Evolutionary conservation across 2,888 invertebrate species (phyloP), one percentile per base, ranked within the genome.

Genomic region (Caenorhabditis macrosperma): DNA sequence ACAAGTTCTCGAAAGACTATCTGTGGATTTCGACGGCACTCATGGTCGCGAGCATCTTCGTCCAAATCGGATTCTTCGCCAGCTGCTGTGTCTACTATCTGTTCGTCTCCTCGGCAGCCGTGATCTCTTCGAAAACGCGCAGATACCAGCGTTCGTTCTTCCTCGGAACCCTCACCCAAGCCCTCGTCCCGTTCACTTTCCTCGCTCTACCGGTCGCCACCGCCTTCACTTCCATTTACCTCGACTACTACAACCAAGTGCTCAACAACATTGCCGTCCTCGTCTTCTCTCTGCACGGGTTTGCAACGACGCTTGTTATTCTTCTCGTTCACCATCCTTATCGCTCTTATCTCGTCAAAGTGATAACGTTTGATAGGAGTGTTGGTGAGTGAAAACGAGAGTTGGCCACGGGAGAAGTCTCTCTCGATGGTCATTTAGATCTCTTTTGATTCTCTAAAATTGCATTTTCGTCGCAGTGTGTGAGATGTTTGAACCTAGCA

Each of bases 261-360:
- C 17, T 72, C 1, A 72, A 72, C 46, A 57, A 63, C 35, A 41
- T 28, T 3, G 24, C 55, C 12, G 72, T 72, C 7, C 38, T 72
- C 48, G 15, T 63, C 9, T 48, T 72, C 7, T 72, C 72, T 1
- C 33, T 72, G 15, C 72, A 72, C 57, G 72, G 72, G 20, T 63
- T 63, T 12, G 63, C 72, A 15, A 46, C 72, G 1, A 57, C 63
- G 6, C 41, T 72, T 28, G 57, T 48, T 15, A 72, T 72, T 3
- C 35, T 64, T 1, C 20, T 72, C 17, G 72, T 63, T 6, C 72
- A 72, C 55, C 63, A 72, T 57, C 72, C 72, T 9, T 72, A 72
- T 26, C 24, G 72, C n/a, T 46, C 10, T 24, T 72, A 63, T 57
- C 26, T 72, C 2, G 46, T 72, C 24, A 63, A 38, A 55, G 28